Evolutionary conservation across 2,797 vertebrate species (phyloP).

Genomic region (Bradypodion ventrale): DNA sequence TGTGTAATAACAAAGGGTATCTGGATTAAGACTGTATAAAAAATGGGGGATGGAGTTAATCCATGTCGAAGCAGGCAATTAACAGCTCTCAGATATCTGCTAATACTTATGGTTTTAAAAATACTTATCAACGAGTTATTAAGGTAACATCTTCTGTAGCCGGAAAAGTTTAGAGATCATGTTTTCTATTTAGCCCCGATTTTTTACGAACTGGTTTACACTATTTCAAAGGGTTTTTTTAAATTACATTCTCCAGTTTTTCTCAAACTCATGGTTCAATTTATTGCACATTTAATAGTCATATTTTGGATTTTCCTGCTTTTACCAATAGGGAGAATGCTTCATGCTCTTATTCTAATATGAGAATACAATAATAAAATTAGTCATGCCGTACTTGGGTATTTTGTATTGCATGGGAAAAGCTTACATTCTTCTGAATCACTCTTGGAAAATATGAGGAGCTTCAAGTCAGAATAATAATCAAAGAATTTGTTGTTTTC

Average conservation of each 20-base stretch:
- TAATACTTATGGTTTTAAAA: neutral
- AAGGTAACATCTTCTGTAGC: neutral
- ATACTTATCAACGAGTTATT: neutral
- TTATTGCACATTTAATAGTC: constrained; percentile 43
- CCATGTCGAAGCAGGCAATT: neutral
- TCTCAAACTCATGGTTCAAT: constrained; percentile 15
- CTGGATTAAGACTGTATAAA: no score
- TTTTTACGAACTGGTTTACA: neutral
- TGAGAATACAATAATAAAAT: neutral
- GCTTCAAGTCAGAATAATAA: neutral
- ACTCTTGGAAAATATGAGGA: neutral
- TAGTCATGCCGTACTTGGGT: neutral
- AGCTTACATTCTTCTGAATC: neutral
- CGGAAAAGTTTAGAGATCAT: neutral
- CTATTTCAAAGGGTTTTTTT: constrained; percentile 14
- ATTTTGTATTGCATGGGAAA: neutral
- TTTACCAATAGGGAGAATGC: constrained; percentile 5
- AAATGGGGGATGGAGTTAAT: neutral
- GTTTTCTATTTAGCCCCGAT: neutral
- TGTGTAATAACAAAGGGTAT: neutral
- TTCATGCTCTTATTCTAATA: constrained; percentile 27
- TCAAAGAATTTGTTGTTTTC: neutral
- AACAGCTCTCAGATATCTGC: neutral
- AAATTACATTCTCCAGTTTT: constrained; percentile 22
- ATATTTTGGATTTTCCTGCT: constrained; percentile 34